Conservation (phyloP, 2,797 vertebrate genomes). For the Rhinogobio ventralis region DNA sequence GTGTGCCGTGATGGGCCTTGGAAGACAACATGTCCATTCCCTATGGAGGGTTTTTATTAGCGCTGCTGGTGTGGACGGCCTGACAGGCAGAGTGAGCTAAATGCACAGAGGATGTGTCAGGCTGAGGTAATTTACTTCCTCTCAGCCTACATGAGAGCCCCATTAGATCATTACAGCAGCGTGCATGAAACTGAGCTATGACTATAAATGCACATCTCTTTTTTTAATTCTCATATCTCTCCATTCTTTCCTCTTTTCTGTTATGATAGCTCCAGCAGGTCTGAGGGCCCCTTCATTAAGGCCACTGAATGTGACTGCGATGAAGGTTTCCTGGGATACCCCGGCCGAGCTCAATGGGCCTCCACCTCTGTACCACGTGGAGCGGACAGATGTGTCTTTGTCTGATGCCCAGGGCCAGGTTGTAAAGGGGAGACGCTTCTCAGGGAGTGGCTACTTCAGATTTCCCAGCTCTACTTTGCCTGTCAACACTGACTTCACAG, state of each 20-base stretch:
- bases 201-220: conserved; percentile 57
- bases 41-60: conserved; percentile 82
- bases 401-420: conserved; percentile 73
- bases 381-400: conserved; percentile 85
- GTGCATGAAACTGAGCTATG: conserved; percentile 50
- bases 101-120: conserved; percentile 70
- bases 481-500: conserved; percentile 86
- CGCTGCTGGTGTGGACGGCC: conserved; percentile 69
- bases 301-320: conserved; percentile 80
- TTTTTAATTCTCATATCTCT: conserved; percentile 31
- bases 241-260: conserved; percentile 29
- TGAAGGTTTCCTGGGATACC: conserved; percentile 82
- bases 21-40: conserved; percentile 79
- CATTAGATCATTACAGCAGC: conserved; percentile 72
- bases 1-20: conserved; percentile 74
- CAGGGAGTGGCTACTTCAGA: conserved; percentile 84
- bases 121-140: conserved; percentile 78
- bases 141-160: conserved; percentile 62
- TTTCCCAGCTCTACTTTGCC: conserved; percentile 85
- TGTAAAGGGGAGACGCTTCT: conserved; percentile 84
- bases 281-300: conserved; percentile 76
- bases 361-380: conserved; percentile 85
- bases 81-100: conserved; percentile 59
- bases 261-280: conserved; percentile 80
- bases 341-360: conserved; percentile 87